Evolutionary conservation across 2,888 invertebrate genomes (phyloP).

Genomic region (Cephus rjabovi): DNA sequence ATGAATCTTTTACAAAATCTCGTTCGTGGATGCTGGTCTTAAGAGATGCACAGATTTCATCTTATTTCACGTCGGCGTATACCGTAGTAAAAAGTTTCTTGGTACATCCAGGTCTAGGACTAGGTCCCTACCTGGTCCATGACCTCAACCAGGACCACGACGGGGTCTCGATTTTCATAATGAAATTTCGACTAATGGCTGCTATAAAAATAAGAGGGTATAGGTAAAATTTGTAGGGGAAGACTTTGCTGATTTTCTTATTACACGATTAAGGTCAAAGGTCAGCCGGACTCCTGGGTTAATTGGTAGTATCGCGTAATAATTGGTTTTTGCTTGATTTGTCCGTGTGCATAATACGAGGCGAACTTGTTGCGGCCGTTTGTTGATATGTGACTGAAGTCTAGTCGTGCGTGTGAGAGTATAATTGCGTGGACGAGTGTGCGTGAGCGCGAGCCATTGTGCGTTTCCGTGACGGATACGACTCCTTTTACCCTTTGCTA

Average conservation of each 20-base stretch:
- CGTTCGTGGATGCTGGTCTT: not conserved
- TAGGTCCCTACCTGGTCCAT: too few species aligned
- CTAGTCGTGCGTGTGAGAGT: conserved; percentile 28
- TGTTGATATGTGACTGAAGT: conserved; percentile 22
- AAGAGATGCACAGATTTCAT: not conserved
- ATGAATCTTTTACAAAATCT: not conserved
- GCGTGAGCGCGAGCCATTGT: conserved; percentile 39
- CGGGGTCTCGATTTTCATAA: too few species aligned
- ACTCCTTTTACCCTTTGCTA: conserved; percentile 44
- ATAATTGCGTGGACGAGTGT: conserved; percentile 40
- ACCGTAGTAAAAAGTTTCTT: too few species aligned
- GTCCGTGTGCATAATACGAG: conserved; percentile 17
- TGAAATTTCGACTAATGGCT: too few species aligned
- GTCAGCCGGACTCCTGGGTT: conserved; percentile 13
- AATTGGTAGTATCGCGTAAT: conserved; percentile 38
- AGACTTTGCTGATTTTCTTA: not conserved
- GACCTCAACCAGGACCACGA: too few species aligned
- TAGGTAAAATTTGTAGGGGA: too few species aligned
- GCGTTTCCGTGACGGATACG: conserved; percentile 47
- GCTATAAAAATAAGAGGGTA: too few species aligned
- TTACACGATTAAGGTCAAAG: not conserved
- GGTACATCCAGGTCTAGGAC: too few species aligned
- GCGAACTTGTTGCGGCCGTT: conserved; percentile 16
- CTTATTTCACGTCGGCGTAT: not conserved
- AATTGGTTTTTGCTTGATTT: conserved; percentile 45